Evolutionary conservation across 37 sponge, comb jelly and placozoan species (phyloP).

Genomic region (Chondrosia reniformis): DNA sequence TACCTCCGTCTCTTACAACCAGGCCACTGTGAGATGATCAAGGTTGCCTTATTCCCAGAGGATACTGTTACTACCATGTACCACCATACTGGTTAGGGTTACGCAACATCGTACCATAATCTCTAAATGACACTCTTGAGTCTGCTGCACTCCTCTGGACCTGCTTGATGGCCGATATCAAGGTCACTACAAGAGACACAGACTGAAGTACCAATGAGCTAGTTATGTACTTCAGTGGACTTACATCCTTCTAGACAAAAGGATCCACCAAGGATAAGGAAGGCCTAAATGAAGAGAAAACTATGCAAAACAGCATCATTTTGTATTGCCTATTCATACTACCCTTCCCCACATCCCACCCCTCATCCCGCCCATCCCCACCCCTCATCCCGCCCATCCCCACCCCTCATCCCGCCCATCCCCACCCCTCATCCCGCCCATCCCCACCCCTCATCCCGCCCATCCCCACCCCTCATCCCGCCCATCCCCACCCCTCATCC

Average conservation of each 20-base stretch:
- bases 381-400: no score
- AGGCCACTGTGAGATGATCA: background rate
- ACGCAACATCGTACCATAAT: constrained; percentile 59
- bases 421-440: no score
- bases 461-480: no score
- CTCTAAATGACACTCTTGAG: constrained; percentile 68
- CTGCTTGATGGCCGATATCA: constrained; percentile 76
- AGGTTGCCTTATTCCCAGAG: constrained; percentile 7
- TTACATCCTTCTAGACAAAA: constrained; percentile 76
- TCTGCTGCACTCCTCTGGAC: constrained; percentile 74
- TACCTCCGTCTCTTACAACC: constrained; percentile 8
- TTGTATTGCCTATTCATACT: no score
- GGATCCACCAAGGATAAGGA: constrained; percentile 78
- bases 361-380: no score
- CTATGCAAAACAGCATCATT: background rate
- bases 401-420: no score
- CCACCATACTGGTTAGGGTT: background rate
- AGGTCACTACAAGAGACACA: constrained; percentile 37
- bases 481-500: no score
- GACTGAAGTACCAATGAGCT: background rate
- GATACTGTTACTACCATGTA: background rate
- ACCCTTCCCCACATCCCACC: no score
- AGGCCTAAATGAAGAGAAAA: constrained; percentile 45
- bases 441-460: no score
- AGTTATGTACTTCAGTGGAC: constrained; percentile 2